phyloP scores from a whole-genome alignment of 2,113 vertebrate genomes.

The Brachyhypopomus gauderio region DNA sequence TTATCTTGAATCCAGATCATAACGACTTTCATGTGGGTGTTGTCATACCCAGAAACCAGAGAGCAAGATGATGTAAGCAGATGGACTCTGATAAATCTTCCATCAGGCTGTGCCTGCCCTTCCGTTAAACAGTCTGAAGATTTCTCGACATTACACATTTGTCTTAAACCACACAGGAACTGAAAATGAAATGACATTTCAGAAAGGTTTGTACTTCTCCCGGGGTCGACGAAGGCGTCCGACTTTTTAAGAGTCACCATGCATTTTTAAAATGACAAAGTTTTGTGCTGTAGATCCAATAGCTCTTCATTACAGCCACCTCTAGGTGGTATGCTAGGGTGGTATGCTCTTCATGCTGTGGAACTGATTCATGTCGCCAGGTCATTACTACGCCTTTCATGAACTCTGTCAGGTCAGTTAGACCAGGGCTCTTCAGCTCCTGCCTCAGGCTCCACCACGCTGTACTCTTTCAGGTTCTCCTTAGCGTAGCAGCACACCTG shows the following conservation, averaged over 20 bases:
- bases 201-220: neutral
- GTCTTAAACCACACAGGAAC: neutral
- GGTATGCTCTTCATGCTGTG: neutral
- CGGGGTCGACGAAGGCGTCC: neutral
- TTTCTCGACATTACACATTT: neutral
- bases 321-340: too few species aligned
- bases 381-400: neutral
- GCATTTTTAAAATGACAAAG: neutral
- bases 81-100: slow-evolving; percentile 17
- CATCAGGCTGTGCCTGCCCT: neutral
- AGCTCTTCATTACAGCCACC: too few species aligned
- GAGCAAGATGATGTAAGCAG: slow-evolving; percentile 7
- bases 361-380: neutral
- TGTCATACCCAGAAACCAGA: slow-evolving; percentile 43
- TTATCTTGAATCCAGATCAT: slow-evolving; percentile 47
- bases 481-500: too few species aligned
- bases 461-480: too few species aligned
- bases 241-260: neutral
- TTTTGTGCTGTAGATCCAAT: neutral
- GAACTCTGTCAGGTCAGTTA: too few species aligned
- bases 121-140: neutral
- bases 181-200: slow-evolving; percentile 2
- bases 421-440: too few species aligned
- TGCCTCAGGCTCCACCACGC: too few species aligned
- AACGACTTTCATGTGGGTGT: slow-evolving; percentile 59